A percentile compares a stretch with the other conserved stretches of the same genome.
These are phyloP conservation scores for Melanotaenia parkinsoni DNA, from an alignment of 2,797 vertebrate species.

Conservation along the genomic window DNA sequence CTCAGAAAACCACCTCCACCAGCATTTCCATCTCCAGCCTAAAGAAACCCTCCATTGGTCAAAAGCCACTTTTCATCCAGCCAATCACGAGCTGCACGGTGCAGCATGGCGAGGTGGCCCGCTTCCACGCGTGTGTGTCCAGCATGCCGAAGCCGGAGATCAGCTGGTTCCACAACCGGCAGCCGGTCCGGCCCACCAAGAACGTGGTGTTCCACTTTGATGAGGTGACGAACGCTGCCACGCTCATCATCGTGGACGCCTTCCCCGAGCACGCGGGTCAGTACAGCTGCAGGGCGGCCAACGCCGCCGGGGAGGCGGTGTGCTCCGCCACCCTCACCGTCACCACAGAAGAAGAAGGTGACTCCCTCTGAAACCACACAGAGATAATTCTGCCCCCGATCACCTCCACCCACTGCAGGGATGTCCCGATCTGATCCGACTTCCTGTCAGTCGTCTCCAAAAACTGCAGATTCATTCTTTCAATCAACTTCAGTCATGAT, in stretches of 20 bases:
- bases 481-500: too few species aligned
- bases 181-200: constrained; percentile 86
- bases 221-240: constrained; percentile 88
- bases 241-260: constrained; percentile 93
- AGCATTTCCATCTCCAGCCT: constrained; percentile 52
- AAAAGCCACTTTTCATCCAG: constrained; percentile 91
- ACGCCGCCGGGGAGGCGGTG: constrained; percentile 87
- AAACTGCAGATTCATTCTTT: too few species aligned
- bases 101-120: constrained; percentile 89
- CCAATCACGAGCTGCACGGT: constrained; percentile 90
- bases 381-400: background rate
- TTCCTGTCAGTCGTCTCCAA: background rate
- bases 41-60: constrained; percentile 87
- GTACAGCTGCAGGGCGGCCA: constrained; percentile 92
- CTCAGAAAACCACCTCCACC: constrained; percentile 84
- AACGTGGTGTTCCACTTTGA: constrained; percentile 95
- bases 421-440: constrained; percentile 35
- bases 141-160: constrained; percentile 89
- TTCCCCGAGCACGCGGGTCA: constrained; percentile 91
- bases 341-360: constrained; percentile 75
- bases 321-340: constrained; percentile 90
- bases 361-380: constrained; percentile 3
- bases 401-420: constrained; percentile 7
- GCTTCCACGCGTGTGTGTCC: constrained; percentile 89
- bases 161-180: constrained; percentile 91